Evolutionary conservation across 2,888 invertebrate genomes (phyloP).

Genomic region (Acanthosepion lycidas): DNA sequence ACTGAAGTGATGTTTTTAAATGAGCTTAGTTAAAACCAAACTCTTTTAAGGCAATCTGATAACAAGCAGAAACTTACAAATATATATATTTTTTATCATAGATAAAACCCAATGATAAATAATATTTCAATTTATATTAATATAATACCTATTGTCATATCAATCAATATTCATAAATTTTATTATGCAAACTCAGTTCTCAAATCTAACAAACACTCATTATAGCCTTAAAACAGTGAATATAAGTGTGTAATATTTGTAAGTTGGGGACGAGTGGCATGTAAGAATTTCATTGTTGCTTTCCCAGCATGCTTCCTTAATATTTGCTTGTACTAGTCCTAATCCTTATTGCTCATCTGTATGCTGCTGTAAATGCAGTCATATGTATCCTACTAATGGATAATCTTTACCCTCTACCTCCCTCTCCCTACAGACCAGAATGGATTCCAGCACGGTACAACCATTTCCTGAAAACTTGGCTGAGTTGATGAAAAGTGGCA

Average conservation of each 20-base stretch:
- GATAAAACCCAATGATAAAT: background rate
- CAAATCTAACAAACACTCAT: background rate
- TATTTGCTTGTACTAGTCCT: constrained; percentile 20
- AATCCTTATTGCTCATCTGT: constrained; percentile 12
- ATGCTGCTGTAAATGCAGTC: background rate
- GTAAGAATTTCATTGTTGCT: background rate
- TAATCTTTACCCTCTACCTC: constrained; percentile 22
- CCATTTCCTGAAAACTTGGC: constrained; percentile 81
- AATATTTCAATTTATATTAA: background rate
- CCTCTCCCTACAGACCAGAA: constrained; percentile 45
- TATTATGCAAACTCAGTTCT: background rate
- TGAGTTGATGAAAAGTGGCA: constrained; percentile 87
- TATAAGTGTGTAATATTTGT: background rate
- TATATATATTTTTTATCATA: too few species aligned
- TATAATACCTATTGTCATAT: background rate
- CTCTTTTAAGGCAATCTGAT: too few species aligned
- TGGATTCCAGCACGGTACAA: constrained; percentile 45
- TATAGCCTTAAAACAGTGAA: background rate
- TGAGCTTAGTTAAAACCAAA: too few species aligned
- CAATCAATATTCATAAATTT: background rate
- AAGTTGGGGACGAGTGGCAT: background rate
- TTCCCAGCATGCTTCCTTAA: constrained; percentile 22
- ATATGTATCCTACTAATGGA: constrained; percentile 21
- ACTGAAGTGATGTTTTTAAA: too few species aligned
- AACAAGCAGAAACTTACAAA: too few species aligned